Conservation (phyloP, 2,888 invertebrate genomes). For the Trissolcus japonicus region DNA sequence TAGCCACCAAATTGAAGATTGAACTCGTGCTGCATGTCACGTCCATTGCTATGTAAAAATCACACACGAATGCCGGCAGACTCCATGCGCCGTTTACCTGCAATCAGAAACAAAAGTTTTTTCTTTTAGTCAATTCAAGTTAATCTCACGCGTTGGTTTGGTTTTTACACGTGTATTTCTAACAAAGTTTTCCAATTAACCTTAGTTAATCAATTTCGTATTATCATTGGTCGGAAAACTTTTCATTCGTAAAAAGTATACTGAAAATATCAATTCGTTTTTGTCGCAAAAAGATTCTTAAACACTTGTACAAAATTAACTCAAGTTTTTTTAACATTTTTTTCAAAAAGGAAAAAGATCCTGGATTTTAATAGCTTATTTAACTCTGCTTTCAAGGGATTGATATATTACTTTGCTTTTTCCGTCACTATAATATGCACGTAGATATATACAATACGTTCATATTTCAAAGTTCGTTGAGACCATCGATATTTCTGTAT, state of each 20-base stretch:
- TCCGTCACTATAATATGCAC: conserved; percentile 17
- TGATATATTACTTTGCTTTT: conserved; percentile 35
- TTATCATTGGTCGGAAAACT: too few relatives aligned
- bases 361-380: conserved; percentile 66
- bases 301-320: background rate
- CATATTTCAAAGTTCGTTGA: conserved; percentile 46
- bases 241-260: too few relatives aligned
- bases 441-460: conserved; percentile 30
- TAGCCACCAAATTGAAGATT: conserved; percentile 98
- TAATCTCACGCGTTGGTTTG: too few relatives aligned
- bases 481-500: conserved; percentile 45
- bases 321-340: background rate
- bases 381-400: conserved; percentile 65
- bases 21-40: conserved; percentile 98
- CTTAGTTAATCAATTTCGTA: too few relatives aligned
- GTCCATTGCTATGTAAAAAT: conserved; percentile 98
- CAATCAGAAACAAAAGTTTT: conserved; percentile 68
- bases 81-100: conserved; percentile 94
- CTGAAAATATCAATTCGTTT: background rate
- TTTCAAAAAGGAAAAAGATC: background rate
- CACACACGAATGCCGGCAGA: conserved; percentile 92
- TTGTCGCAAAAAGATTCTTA: background rate
- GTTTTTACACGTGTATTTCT: too few relatives aligned
- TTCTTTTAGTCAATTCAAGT: background rate
- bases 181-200: too few relatives aligned